These are phyloP conservation scores for Gerris buenoi DNA, from an alignment of 1,140 invertebrate species.

Conservation along the genomic window DNA sequence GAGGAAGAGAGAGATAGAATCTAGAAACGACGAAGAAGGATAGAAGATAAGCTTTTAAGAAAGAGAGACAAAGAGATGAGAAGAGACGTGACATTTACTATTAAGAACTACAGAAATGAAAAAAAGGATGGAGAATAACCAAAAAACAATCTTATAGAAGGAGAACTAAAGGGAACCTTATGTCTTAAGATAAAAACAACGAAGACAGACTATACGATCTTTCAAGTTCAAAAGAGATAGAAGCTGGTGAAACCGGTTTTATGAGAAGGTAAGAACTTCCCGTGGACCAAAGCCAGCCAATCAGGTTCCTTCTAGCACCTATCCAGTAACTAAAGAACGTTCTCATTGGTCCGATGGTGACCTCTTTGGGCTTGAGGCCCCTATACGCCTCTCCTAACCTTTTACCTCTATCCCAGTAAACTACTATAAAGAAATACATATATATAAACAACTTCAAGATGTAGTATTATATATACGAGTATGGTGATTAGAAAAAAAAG, in stretches of 20 bases:
- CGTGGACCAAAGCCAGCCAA: not conserved
- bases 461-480: too few species aligned
- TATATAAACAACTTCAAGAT: not conserved
- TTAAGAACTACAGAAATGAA: not conserved
- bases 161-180: not conserved
- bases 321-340: not conserved
- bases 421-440: not conserved
- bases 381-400: not conserved
- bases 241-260: not conserved
- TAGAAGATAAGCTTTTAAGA: not conserved
- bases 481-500: not conserved
- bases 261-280: not conserved
- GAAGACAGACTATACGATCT: too few species aligned
- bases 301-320: not conserved
- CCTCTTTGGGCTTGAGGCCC: not conserved
- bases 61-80: not conserved
- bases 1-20: too few species aligned
- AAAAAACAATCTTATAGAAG: not conserved
- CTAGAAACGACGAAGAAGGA: too few species aligned
- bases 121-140: not conserved
- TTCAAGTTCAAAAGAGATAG: not conserved
- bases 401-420: not conserved
- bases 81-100: too few species aligned
- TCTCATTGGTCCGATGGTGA: not conserved
- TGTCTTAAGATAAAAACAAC: not conserved